phyloP scores from a whole-genome alignment of 2,888 invertebrate species.

The Bellardia pandia region DNA sequence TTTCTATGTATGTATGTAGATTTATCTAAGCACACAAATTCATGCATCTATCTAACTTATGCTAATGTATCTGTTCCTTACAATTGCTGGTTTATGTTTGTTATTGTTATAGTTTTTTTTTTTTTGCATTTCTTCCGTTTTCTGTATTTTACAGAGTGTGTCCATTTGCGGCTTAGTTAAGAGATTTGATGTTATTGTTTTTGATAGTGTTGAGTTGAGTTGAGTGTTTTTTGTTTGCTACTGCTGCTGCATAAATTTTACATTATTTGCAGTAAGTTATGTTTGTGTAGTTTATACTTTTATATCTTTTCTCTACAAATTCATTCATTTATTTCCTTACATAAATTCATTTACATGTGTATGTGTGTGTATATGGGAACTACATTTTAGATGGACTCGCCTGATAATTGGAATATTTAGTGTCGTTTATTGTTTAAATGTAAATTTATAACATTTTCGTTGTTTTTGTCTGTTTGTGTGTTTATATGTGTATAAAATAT shows the following conservation, averaged over 20 bases:
- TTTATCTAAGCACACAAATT: not conserved
- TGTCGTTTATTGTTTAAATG: slow-evolving; percentile 49
- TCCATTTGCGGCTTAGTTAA: slow-evolving; percentile 37
- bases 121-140: slow-evolving; percentile 9
- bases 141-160: slow-evolving; percentile 32
- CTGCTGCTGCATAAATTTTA: slow-evolving; percentile 16
- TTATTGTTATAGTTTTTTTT: slow-evolving; percentile 14
- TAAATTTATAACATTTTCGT: slow-evolving; percentile 30
- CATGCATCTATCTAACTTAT: not conserved
- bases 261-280: slow-evolving; percentile 41
- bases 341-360: not conserved
- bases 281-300: slow-evolving; percentile 7
- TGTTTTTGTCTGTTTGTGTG: not conserved
- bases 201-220: not conserved
- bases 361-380: not conserved
- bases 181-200: not conserved
- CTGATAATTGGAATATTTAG: slow-evolving; percentile 46
- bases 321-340: not conserved
- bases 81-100: not conserved
- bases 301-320: not conserved
- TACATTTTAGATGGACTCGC: slow-evolving; percentile 18
- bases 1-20: slow-evolving; percentile 11
- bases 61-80: slow-evolving; percentile 24
- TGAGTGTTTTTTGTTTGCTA: not conserved
- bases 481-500: not conserved